Evolutionary conservation across 2,797 vertebrate species (phyloP).

Genomic region (Xerus rutilus): DNA sequence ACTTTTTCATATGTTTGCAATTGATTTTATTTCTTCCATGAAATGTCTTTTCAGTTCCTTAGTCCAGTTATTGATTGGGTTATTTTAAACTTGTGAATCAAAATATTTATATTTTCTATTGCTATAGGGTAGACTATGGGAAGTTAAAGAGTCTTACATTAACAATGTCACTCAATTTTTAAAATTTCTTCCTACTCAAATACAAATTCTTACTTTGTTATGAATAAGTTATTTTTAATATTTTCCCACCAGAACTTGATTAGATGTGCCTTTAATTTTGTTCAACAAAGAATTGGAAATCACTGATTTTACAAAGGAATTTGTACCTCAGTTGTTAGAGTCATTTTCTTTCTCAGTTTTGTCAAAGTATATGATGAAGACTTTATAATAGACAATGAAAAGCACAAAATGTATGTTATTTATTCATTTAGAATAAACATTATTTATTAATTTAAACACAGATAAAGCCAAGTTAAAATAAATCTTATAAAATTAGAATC

Average conservation of each 20-base stretch:
- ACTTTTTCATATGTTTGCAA: too few relatives aligned
- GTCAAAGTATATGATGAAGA: not conserved
- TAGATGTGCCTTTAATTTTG: not conserved
- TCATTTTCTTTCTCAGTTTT: not conserved
- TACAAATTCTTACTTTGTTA: not conserved
- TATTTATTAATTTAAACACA: not conserved
- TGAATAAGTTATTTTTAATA: not conserved
- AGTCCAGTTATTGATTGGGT: too few relatives aligned
- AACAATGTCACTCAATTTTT: not conserved
- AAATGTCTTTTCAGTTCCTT: too few relatives aligned
- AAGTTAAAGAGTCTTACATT: not conserved
- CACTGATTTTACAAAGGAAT: not conserved
- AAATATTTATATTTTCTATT: not conserved
- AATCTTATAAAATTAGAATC: not conserved
- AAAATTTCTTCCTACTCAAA: not conserved
- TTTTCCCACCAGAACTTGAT: not conserved
- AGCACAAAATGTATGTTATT: not conserved
- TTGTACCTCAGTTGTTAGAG: not conserved
- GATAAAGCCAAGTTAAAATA: not conserved
- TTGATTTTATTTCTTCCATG: too few relatives aligned
- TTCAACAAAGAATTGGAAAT: conserved; percentile 3
- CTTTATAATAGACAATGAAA: not conserved
- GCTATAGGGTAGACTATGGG: not conserved
- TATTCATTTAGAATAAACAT: not conserved
- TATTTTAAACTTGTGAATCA: not conserved